Evolutionary conservation across 2,113 vertebrate species (phyloP), one percentile per base, ranked within the genome.

Genomic region (Acrocephalus kingi): DNA sequence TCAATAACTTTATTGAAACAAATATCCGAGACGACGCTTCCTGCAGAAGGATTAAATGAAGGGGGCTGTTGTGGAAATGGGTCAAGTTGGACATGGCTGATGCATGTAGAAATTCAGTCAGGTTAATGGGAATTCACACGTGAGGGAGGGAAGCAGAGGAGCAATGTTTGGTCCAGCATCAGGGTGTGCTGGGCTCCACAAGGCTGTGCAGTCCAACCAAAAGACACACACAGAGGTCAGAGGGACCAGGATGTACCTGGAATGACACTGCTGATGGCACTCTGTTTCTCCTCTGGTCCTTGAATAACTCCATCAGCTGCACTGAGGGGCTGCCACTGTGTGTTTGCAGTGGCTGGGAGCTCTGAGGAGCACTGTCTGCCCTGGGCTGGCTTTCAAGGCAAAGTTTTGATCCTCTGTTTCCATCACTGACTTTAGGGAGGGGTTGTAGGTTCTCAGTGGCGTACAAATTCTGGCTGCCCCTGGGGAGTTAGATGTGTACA

Each of bases 1-100:
- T 97, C 96, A 96, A 95, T 97, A 85, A 77, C 88, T 90, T 93
- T 66, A 95, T 81, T 87, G 93, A 95, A 96, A 90, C 86, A 89
- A 56, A 89, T 87, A 94, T 91, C 80, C 1, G 18, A 92, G 78
- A 41, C 0, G 90, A 93, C 89, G n/a, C 56, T 84, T 93, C 54
- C 75, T 74, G 37, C 63, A 68, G 84, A 64, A 89, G 73, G 63
- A 92, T 91, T 89, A 86, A 95, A 84, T 3, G 13, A 80, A 41
- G 73, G n/a, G 35, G 59, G n/a, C 55, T 90, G 35, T 9, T 39
- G 62, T 81, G 73, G 83, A 72, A 95, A 76, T n/a, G 88, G 55
- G 31, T 43, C 49, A 51, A 14, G 82, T 13, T 45, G 61, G 49
- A 45, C 39, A 2, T 7, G 90, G n/a, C 41, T 79, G 58, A 11